These are phyloP conservation scores for Falco concolor DNA, from an alignment of 2,797 vertebrate genomes.

Conservation along the genomic window DNA sequence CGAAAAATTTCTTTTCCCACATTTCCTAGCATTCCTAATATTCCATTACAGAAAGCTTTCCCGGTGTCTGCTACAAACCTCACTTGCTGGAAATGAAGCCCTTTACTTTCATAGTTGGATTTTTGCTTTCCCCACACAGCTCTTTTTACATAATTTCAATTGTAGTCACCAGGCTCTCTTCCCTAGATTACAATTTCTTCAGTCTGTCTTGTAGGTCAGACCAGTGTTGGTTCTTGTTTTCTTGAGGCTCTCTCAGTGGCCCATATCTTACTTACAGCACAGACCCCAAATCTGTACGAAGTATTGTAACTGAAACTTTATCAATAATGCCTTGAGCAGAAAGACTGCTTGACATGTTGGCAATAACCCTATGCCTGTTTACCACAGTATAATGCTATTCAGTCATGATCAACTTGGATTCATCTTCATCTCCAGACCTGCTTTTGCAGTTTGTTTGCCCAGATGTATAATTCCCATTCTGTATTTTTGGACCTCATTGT, in stretches of 20 bases:
- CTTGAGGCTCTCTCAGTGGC: background rate
- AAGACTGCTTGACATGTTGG: background rate
- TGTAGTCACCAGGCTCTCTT: background rate
- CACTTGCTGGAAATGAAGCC: background rate
- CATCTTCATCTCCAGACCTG: background rate
- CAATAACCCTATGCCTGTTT: background rate
- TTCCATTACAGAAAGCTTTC: background rate
- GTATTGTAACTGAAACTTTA: background rate
- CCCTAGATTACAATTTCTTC: background rate
- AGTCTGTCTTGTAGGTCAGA: background rate
- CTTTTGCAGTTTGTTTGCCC: background rate
- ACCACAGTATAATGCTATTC: accelerated
- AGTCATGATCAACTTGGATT: background rate
- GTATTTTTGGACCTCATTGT: background rate
- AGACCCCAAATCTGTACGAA: background rate
- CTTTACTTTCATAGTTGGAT: background rate
- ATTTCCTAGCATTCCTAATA: background rate
- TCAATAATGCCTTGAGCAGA: background rate
- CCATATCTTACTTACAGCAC: background rate
- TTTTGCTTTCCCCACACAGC: background rate
- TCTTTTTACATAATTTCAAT: background rate
- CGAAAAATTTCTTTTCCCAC: background rate
- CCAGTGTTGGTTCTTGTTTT: background rate
- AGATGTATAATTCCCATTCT: background rate
- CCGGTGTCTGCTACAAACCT: background rate